Base-by-base conservation (phyloP, 1,140 invertebrate species). In the Drosophila carrolli region DNA sequence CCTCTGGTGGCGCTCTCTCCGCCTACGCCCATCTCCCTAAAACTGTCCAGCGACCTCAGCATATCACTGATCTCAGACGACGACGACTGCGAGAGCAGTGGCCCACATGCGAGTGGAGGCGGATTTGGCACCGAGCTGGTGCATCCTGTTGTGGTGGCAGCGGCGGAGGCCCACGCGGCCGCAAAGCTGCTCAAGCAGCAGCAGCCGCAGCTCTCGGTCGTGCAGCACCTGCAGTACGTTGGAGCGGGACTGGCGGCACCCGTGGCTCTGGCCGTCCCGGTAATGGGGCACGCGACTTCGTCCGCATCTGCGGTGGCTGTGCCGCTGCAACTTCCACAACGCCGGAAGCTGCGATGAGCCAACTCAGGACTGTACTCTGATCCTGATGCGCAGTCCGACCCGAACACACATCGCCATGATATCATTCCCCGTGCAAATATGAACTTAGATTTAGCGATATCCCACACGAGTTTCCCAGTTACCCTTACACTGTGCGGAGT, bases 61-160 rank as follows among this genome's bases (percentile, higher is more conserved):
- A 92, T 92, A 79, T 92, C 91, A 66, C 65, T 92, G 86, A 91
- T 92, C 86, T 92, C 91, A 75, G 91, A 92, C 57, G 90, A 91
- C 41, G 91, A 92, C 37, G 90, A 88, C n/a, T 86, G 88, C 46
- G 90, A 86, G 29, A 68, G 63, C 44, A 75, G 66, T 41, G 74
- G 55, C 37, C 58, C 35, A 11, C 61, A 55, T n/a, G 50, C 40
- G 23, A 43, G 55, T 6, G 70, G 40, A 38, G 47, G 37, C 5
- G 46, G 54, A 47, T 16, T 5, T 14, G 41, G 32, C 16, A n/a
- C 44, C 4, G 81, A 83, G 9, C n/a, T 77, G 14, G 29, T 63
- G 3, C 82, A 78, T n/a, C 82, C 75, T 2, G 78, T 84, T 1
- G 47, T 70, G 29, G 51, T 60, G 16, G 51, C 67, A 1, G 83